Evolutionary conservation across 1,140 invertebrate species (phyloP).

Genomic region (Octopus bimaculoides): DNA sequence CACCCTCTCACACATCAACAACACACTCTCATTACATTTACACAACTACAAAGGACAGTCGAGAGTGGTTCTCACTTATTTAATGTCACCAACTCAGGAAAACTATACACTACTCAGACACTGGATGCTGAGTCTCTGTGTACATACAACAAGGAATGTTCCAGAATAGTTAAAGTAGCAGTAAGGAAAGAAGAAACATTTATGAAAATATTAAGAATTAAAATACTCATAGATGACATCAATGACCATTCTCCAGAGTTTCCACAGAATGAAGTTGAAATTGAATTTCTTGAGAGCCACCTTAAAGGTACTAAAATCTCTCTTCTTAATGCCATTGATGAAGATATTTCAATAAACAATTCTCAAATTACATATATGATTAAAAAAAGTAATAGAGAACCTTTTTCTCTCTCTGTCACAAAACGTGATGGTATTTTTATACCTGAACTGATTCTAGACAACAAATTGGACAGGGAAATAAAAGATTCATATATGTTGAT

Average conservation of each 20-base stretch:
- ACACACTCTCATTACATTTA: too few relatives aligned
- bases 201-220: background rate
- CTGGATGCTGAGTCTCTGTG: conserved; percentile 39
- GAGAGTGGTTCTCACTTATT: conserved; percentile 57
- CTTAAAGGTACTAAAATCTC: conserved; percentile 20
- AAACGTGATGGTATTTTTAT: conserved; percentile 42
- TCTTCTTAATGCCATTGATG: conserved; percentile 33
- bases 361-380: conserved; percentile 34
- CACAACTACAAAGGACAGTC: too few relatives aligned
- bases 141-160: conserved; percentile 34
- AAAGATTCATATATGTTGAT: conserved; percentile 62
- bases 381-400: conserved; percentile 21
- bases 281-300: conserved; percentile 41
- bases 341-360: conserved; percentile 36
- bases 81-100: conserved; percentile 82
- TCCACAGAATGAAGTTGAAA: conserved; percentile 25
- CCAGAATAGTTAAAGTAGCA: conserved; percentile 34
- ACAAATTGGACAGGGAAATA: conserved; percentile 38
- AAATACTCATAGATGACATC: conserved; percentile 37
- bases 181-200: conserved; percentile 23
- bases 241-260: conserved; percentile 52
- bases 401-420: conserved; percentile 34
- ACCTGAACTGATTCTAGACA: conserved; percentile 34
- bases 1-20: too few relatives aligned
- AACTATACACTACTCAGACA: conserved; percentile 63